These are phyloP conservation scores for Pteruthius melanotis DNA, from an alignment of 2,113 vertebrate species.

Conservation along the genomic window DNA sequence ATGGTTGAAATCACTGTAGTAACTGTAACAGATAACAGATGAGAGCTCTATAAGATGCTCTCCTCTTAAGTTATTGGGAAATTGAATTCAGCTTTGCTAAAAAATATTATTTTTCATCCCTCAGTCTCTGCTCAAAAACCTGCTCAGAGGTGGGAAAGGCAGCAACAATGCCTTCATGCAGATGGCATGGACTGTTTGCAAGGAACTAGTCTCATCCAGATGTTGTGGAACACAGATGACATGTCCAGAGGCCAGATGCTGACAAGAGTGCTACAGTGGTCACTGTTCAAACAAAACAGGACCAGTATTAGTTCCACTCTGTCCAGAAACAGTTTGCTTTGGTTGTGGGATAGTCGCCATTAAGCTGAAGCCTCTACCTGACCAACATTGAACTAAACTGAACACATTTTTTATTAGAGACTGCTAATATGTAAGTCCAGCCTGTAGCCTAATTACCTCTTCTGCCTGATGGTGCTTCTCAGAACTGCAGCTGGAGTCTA, in stretches of 20 bases:
- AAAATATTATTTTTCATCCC: not conserved
- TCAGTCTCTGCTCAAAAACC: not conserved
- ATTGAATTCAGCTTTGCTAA: not conserved
- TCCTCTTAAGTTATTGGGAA: not conserved
- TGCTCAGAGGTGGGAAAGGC: not conserved
- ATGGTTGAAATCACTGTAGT: not conserved
- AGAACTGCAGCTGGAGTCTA: not conserved
- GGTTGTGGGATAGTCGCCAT: not conserved
- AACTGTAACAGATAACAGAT: not conserved
- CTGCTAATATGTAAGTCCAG: not conserved
- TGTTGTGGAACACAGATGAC: not conserved
- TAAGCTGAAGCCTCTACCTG: not conserved
- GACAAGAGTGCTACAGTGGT: not conserved
- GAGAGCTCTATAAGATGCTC: not conserved
- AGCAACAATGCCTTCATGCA: not conserved
- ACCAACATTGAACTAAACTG: not conserved
- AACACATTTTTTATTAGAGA: not conserved
- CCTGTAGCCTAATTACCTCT: not conserved
- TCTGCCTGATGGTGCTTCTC: not conserved
- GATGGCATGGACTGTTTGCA: not conserved
- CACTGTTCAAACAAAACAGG: not conserved
- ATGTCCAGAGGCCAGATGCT: not conserved
- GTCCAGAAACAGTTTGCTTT: not conserved
- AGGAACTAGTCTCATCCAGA: not conserved
- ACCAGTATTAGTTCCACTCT: not conserved